Base-by-base conservation (phyloP, 2,113 vertebrate genomes). In the Ceuthmochares aereus region DNA sequence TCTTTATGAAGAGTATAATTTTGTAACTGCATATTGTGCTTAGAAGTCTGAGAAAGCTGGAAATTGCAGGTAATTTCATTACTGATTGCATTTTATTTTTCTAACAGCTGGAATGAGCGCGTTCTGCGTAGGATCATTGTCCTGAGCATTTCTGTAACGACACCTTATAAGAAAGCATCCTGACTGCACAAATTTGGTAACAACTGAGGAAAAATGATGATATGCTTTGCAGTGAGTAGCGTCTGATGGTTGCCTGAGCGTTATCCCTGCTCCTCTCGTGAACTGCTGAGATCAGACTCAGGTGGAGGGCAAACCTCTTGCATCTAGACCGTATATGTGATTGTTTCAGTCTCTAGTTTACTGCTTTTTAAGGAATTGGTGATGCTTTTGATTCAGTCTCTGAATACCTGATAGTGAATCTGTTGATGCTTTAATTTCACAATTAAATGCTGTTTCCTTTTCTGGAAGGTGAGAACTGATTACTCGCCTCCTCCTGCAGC, bases 371-470 rank as follows among this genome's bases (percentile, higher is more conserved):
- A 64, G 52, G 22, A n/a, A 16, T 66, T 55, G 6, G 2, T 74
- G 14, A 15, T 45, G 45, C 18, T 54, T 87, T 76, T 55, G 27
- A 63, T 45, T 13, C 6, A 22, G 23, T 60, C 21, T 56, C 12
- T 12, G 52, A 37, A 66, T 18, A 20, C 13, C 12, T 19, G n/a
- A 18, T 77, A 47, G 17, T 20, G 37, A 91, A 37, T 11, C 4
- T 75, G 37, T 56, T 27, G 40, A 29, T 74, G 68, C 34, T 43
- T 7, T 5, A 45, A 12, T 45, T 78, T 59, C 55, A 51, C 32
- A 67, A 3, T 63, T 14, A n/a, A 43, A 4, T 0, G 0, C 27
- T 0, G 0, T 32, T 76, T 9, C 13, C 14, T 56, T 62, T 5
- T 58, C 25, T 54, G 3, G 8, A 6, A 69, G 17, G 20, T 26